Percentiles rank a stretch among this genome's conserved stretches.
Evolutionary conservation across 2,113 vertebrate species (phyloP).

Genomic region (Peucedramus taeniatus): DNA sequence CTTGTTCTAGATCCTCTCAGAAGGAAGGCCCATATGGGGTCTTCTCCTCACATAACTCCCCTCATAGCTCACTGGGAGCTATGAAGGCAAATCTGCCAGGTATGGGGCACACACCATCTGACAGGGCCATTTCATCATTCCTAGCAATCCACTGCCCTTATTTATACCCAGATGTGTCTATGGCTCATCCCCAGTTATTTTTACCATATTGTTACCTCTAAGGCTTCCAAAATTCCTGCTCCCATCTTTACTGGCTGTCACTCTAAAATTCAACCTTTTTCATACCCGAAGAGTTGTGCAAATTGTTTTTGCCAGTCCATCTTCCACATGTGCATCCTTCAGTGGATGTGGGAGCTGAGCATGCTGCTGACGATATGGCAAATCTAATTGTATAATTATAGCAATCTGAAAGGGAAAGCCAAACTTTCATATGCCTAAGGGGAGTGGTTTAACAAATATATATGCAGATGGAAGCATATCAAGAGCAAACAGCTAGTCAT

Average conservation of each 20-base stretch:
- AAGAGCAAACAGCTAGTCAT: slow-evolving; percentile 47
- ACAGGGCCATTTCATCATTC: not conserved
- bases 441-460: slow-evolving; percentile 61
- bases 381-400: not conserved
- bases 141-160: not conserved
- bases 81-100: not conserved
- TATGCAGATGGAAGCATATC: slow-evolving; percentile 51
- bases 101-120: accelerated
- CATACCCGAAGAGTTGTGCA: not conserved
- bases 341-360: not conserved
- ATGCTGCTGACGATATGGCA: not conserved
- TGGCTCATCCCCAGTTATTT: not conserved
- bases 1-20: not conserved
- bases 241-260: not conserved
- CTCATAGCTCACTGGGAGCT: not conserved
- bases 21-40: not conserved
- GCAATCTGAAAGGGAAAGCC: slow-evolving; percentile 34
- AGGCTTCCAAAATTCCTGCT: not conserved
- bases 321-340: not conserved
- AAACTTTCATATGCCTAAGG: slow-evolving; percentile 35
- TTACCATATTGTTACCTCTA: not conserved
- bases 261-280: not conserved
- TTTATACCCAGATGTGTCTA: not conserved
- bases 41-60: not conserved
- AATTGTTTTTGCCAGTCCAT: not conserved